Evolutionary conservation across 2,888 invertebrate genomes (phyloP), one percentile per base, ranked within the genome.

Genomic region (Laothoe populi): DNA sequence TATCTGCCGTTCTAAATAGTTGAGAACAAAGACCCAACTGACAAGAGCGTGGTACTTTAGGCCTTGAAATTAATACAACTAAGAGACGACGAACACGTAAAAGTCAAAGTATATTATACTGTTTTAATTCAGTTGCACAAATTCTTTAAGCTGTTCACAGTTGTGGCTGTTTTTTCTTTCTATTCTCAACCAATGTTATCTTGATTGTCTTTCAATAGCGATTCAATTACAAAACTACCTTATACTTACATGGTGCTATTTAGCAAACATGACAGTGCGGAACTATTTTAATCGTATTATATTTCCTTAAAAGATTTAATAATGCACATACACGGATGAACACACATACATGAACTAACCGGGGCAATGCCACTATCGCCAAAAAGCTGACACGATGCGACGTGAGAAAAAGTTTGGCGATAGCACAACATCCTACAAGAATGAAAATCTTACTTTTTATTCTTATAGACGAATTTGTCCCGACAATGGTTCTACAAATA

Each of bases 1-100:
- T 31, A 35, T 53, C 11, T 35, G 3, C 53, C 35, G 53, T 35
- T 53, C 53, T 53, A 53, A 53, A 53, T 53, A 46, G 19, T 13
- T 4, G 21, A 35, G 53, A 53, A 53, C 53, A 53, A 53, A 53
- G 53, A 31, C 35, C 19, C 19, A 53, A 19, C 53, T 16, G 53
- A 11, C 53, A 53, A 11, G 19, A 53, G 11, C 53, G 53, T 53
- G 53, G 53, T 35, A 53, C 53, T 53, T 53, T 35, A 35, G 53
- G 19, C 35, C 53, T 53, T 53, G 53, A 35, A 11, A 53, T 53
- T 53, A 53, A 53, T 16, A 10, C 19, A 19, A 35, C 53, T 26
- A 19, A 19, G 19, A 53, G 31, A 53, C 16, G 31, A 19, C 35
- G 53, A 19, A 31, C 49, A 49, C 19, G 31, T 16, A 53, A 53